Base-by-base conservation (phyloP, 2,797 vertebrate species). In the Enteromius fasciolatus region DNA sequence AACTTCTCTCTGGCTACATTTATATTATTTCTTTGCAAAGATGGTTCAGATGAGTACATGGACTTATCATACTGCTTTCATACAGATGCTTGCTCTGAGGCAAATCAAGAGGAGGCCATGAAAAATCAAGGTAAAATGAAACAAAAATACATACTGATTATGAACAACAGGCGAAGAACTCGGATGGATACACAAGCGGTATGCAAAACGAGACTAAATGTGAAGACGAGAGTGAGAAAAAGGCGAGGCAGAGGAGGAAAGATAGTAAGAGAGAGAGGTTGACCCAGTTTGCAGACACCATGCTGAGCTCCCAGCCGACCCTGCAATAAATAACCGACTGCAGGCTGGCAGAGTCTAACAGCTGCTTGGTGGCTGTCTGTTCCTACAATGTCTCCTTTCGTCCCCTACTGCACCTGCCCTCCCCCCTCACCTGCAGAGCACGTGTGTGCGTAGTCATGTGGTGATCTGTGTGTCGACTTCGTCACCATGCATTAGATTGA, bases 211-310 rank as follows among this genome's bases (percentile, higher is more conserved):
- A 76, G 52, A 86, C 31, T 52, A 59, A 72, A 50, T 64, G 25
- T 10, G 44, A 63, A 75, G 52, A 48, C 46, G 68, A 66, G 36
- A 76, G 68, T 18, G 67, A 57, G 80, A 36, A 52, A 73, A 57
- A 50, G 23, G 87, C 84, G 61, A 84, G 83, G 69, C 81, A 83
- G 54, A 74, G 83, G 68, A 70, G 78, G 76, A 85, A 25, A 80
- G 81, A 90, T 68, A 85, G 81, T 57, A 77, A 84, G 28, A 74
- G 33, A 78, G 78, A 92, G 89, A 89, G 86, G 87, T 90, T 94
- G 95, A 95, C 93, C 94, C 93, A 94, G 90, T 95, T 95, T 93
- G 87, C 89, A 89, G 91, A 87, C 86, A 83, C 85, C 93, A 92
- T n/a, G 85, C 92, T 90, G 92, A 90, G 93, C 92, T 92, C 85